Conservation (phyloP, 2,888 invertebrate species). For the Limenitis camilla region DNA sequence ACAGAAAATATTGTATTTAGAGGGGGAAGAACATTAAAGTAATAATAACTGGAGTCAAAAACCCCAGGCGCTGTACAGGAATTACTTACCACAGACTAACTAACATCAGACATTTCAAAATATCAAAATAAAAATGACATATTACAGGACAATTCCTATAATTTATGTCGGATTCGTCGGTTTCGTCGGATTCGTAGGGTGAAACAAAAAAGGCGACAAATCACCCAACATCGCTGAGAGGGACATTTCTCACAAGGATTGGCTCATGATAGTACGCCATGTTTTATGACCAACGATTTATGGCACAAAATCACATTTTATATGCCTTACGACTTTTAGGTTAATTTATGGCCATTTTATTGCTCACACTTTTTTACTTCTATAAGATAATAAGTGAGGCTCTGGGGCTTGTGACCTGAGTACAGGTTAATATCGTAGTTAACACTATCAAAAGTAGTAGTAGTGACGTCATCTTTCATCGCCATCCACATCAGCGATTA, state of each 20-base stretch:
- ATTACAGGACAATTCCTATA: conserved; percentile 12
- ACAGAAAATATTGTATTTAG: too few species aligned
- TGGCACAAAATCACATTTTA: neutral
- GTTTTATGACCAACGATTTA: conserved; percentile 1
- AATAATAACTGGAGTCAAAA: neutral
- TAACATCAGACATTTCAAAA: neutral
- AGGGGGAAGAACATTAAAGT: too few species aligned
- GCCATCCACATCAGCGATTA: too few species aligned
- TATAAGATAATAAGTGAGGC: too few species aligned
- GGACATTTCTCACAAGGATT: conserved; percentile 28
- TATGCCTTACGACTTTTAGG: too few species aligned
- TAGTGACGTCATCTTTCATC: too few species aligned
- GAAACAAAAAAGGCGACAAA: conserved; percentile 28
- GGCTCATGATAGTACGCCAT: conserved; percentile 13
- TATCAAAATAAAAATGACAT: conserved; percentile 9
- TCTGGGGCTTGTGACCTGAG: too few species aligned
- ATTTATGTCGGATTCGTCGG: conserved; percentile 15
- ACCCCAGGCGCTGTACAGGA: neutral
- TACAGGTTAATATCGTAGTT: too few species aligned
- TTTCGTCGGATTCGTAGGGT: too few species aligned
- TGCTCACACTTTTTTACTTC: too few species aligned
- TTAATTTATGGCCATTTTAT: too few species aligned
- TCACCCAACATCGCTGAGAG: conserved; percentile 24
- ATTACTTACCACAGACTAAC: neutral
- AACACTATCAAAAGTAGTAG: too few species aligned